A percentile compares a stretch with the other conserved stretches of the same genome.
Evolutionary conservation across 2,888 invertebrate species (phyloP).

Genomic region (Eupsilia transversa): DNA sequence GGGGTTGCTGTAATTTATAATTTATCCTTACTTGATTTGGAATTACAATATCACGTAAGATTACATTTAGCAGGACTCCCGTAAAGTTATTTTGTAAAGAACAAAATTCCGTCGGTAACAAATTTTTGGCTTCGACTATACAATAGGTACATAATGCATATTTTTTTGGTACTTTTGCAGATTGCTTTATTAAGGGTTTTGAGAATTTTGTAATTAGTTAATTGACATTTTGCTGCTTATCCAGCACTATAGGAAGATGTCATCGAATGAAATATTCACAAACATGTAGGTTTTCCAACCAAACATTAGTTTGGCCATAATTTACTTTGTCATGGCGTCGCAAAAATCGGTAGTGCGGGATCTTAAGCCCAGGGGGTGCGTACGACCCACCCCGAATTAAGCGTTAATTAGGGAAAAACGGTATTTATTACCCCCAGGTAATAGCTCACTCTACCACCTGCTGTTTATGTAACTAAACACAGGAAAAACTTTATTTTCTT

Average conservation of each 20-base stretch:
- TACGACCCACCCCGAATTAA: slow-evolving; percentile 78
- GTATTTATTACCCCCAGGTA: slow-evolving; percentile 85
- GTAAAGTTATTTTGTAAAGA: slow-evolving; percentile 40
- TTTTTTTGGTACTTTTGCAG: not conserved
- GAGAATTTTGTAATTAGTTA: not conserved
- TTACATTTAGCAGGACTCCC: slow-evolving; percentile 55
- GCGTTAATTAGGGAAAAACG: slow-evolving; percentile 90
- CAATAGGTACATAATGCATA: not conserved
- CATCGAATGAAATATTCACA: slow-evolving; percentile 12
- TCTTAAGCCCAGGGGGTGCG: slow-evolving; percentile 62
- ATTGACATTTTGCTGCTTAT: no score
- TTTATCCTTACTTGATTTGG: slow-evolving; percentile 70
- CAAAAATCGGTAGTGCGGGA: slow-evolving; percentile 62
- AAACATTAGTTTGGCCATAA: slow-evolving; percentile 29
- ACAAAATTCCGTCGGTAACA: not conserved
- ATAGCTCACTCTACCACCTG: slow-evolving; percentile 81
- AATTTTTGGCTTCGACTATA: not conserved
- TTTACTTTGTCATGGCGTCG: slow-evolving; percentile 51
- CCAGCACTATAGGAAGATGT: not conserved
- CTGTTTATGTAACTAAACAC: slow-evolving; percentile 73
- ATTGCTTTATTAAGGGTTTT: not conserved
- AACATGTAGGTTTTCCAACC: slow-evolving; percentile 10
- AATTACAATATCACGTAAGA: slow-evolving; percentile 66
- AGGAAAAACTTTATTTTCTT: slow-evolving; percentile 64
- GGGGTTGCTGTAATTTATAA: slow-evolving; percentile 69